Base-by-base conservation (phyloP, 2,113 vertebrate genomes). In the Malurus elegans region DNA sequence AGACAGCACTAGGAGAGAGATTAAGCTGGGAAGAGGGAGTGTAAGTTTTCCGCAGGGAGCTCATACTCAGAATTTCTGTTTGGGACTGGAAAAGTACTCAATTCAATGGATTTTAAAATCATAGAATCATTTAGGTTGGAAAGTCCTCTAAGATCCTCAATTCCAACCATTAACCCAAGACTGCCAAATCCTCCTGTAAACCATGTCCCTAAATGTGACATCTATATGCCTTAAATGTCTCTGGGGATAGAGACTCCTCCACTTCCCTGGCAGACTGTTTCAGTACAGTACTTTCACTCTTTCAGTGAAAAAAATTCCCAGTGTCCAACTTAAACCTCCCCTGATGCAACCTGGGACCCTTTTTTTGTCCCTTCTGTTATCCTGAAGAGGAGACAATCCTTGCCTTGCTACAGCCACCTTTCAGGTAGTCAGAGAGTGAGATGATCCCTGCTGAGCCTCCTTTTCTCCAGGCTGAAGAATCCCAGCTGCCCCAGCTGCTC, bases 171-270 rank as follows among this genome's bases (percentile, higher is more conserved):
- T 67, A 67, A 53, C 9, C 19, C 17, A 53, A 23, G 14, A 51
- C 28, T 66, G 28, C 45, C 53, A 58, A 38, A 17, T 60, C 23
- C 38, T 53, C 13, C 19, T 26, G n/a, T 34, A 54, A 75, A 34
- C 20, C 2, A 21, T 18, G 4, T 60, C 18, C 28, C 10, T 12
- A 24, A 26, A 20, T 45, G 45, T 28, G 24, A 31, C 13, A 60
- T 38, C 38, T n/a, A 21, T 19, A 8, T 28, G 20, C 60, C 29
- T 61, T 34, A 47, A 61, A 40, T 54, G 18, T 31, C n/a, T 54
- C 24, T 29, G 21, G 14, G 29, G 29, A 34, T 0, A 0, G 53
- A 0, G 2, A 54, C 24, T 54, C 29, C 28, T 40, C 36, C 44
- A 8, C 32, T 58, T 73, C 17, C 20, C 9, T 14, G 9, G 24